Evolutionary conservation across 2,113 vertebrate species (phyloP).

Genomic region (Myrmecobius fasciatus): DNA sequence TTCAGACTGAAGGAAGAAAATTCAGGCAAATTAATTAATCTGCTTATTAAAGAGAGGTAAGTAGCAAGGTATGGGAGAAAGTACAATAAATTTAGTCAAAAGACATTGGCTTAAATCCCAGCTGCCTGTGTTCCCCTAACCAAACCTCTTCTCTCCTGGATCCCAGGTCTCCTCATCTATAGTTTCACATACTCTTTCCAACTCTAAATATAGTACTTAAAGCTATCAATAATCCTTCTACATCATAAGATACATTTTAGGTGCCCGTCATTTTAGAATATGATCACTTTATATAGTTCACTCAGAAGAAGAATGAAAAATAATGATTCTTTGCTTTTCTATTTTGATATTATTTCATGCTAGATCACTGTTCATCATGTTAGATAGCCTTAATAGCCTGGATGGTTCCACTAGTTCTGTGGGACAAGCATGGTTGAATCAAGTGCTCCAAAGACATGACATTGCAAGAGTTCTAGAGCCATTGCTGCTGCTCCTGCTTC

Average conservation of each 20-base stretch:
- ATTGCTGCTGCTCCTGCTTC: constrained; percentile 94
- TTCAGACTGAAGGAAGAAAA: neutral
- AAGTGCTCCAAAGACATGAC: constrained; percentile 98
- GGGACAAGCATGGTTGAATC: constrained; percentile 97
- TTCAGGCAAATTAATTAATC: neutral
- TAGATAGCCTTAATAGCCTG: constrained; percentile 96
- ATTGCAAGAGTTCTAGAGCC: constrained; percentile 97
- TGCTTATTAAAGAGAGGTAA: neutral
- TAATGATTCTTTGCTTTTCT: constrained; percentile 34
- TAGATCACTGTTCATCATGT: constrained; percentile 98
- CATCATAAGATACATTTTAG: neutral
- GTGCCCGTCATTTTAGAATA: constrained; percentile 27
- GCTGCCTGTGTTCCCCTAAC: neutral
- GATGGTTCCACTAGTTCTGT: constrained; percentile 96
- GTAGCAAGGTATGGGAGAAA: neutral
- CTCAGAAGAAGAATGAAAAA: constrained; percentile 30
- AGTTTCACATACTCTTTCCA: neutral
- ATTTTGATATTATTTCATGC: constrained; percentile 55
- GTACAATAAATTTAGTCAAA: neutral
- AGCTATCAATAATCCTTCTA: neutral
- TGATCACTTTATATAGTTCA: constrained; percentile 32
- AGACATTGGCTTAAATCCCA: neutral
- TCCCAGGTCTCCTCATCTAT: neutral
- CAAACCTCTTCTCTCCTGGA: neutral
- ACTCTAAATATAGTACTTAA: neutral